Evolutionary conservation across 2,797 vertebrate genomes (phyloP), one percentile per base, ranked within the genome.

Genomic region (Sebastes taczanowskii): DNA sequence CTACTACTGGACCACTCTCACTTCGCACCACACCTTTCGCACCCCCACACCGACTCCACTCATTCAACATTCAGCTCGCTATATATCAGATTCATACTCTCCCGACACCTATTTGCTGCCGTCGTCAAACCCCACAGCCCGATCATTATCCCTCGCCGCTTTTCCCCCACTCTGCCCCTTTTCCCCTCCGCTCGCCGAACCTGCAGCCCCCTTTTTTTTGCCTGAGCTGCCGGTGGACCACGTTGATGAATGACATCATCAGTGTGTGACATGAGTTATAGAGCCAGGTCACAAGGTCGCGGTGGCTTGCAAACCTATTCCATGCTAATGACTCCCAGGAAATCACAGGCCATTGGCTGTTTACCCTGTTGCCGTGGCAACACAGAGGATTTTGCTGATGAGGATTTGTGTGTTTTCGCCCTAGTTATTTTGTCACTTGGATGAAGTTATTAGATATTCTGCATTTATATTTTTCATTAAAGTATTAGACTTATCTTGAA

Each of bases 171-270:
- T 78, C 75, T 72, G 78, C 82, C 64, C 81, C 80, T 75, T 82
- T 49, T 20, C 30, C 74, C 61, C 84, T 74, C 86, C 71, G 58
- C 85, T 85, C 85, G 30, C 79, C 23, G 35, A 88, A 82, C 87
- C 86, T 82, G 80, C 77, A 75, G 85, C 81, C 88, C 87, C 70
- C 18, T 9, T 49, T 53, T 78, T 30, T 53, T 78, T 29, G 75
- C 71, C 84, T 34, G 66, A 77, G 81, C 87, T 38, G 7, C 76
- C 32, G 82, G 91, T 88, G 84, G 92, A 92, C 78, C 86, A 88
- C n/a, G 86, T 93, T 95, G 96, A 96, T 95, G 92, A 95, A 94
- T 96, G 94, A 96, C 96, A 97, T 97, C 96, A 96, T 96, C 96
- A 96, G 91, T 58, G 71, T 81, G 77, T 92, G 93, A 93, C 93